phyloP scores from a whole-genome alignment of 1,140 invertebrate genomes.

The Pollicipes pollicipes region DNA sequence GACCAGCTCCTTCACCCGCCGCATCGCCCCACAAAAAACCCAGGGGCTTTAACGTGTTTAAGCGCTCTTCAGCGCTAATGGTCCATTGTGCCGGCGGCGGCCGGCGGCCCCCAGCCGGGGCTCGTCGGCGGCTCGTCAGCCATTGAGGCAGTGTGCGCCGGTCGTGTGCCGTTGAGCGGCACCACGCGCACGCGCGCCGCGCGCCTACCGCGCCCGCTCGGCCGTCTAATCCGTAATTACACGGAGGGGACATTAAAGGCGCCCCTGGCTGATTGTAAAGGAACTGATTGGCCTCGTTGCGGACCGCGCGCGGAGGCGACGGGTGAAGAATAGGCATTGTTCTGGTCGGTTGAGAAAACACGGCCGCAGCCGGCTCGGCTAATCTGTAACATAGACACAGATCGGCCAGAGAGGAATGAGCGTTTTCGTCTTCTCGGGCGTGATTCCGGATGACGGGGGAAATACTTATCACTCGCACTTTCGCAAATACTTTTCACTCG shows the following conservation, averaged over 20 bases:
- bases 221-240: background rate
- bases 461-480: too few species aligned
- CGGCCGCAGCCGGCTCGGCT: background rate
- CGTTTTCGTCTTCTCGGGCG: too few species aligned
- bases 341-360: too few species aligned
- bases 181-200: too few species aligned
- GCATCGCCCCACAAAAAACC: background rate
- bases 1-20: background rate
- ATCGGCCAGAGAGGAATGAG: too few species aligned
- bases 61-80: background rate
- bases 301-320: too few species aligned
- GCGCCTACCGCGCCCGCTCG: too few species aligned
- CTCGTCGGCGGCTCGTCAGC: too few species aligned
- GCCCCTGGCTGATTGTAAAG: background rate
- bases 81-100: background rate
- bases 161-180: background rate
- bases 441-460: too few species aligned
- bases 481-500: too few species aligned
- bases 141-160: background rate
- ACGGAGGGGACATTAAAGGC: background rate
- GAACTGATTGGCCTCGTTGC: background rate
- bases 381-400: background rate
- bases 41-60: background rate
- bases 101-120: too few species aligned
- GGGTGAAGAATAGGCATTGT: background rate